Evolutionary conservation across 2,888 invertebrate species (phyloP).

Genomic region (Nematopogon swammerdamellus): DNA sequence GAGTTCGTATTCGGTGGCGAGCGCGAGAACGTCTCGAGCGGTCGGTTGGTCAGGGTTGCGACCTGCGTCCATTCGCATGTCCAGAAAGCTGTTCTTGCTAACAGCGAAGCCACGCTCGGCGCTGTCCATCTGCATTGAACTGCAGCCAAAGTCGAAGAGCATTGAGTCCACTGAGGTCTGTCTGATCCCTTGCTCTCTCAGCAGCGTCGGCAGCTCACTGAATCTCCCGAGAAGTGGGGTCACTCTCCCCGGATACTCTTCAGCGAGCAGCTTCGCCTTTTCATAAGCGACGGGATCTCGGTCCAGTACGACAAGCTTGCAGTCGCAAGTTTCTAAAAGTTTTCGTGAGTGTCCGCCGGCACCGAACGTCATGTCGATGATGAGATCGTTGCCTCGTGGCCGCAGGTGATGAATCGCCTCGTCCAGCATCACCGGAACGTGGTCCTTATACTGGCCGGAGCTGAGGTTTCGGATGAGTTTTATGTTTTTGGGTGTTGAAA

Average conservation of each 20-base stretch:
- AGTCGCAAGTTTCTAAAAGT: conserved; percentile 64
- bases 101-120: conserved; percentile 83
- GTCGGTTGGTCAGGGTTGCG: conserved; percentile 69
- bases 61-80: conserved; percentile 93
- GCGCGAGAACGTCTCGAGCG: conserved; percentile 83
- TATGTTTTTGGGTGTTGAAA: background rate
- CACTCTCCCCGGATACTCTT: conserved; percentile 66
- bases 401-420: conserved; percentile 69
- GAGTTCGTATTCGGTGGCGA: conserved; percentile 73
- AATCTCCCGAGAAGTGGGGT: conserved; percentile 83
- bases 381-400: conserved; percentile 58
- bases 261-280: conserved; percentile 62
- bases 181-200: conserved; percentile 56
- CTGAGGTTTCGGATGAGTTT: no score
- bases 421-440: conserved; percentile 73
- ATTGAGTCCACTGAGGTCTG: conserved; percentile 78
- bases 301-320: conserved; percentile 78
- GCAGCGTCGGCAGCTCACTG: conserved; percentile 74
- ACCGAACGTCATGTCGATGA: conserved; percentile 96
- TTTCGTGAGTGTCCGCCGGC: conserved; percentile 84
- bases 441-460: conserved; percentile 40
- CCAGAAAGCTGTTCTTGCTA: conserved; percentile 80
- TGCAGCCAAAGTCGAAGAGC: conserved; percentile 91
- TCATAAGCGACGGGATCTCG: conserved; percentile 80
- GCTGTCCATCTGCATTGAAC: conserved; percentile 91